Evolutionary conservation across 2,797 vertebrate genomes (phyloP).

Genomic region (Rhinichthys osculus): DNA sequence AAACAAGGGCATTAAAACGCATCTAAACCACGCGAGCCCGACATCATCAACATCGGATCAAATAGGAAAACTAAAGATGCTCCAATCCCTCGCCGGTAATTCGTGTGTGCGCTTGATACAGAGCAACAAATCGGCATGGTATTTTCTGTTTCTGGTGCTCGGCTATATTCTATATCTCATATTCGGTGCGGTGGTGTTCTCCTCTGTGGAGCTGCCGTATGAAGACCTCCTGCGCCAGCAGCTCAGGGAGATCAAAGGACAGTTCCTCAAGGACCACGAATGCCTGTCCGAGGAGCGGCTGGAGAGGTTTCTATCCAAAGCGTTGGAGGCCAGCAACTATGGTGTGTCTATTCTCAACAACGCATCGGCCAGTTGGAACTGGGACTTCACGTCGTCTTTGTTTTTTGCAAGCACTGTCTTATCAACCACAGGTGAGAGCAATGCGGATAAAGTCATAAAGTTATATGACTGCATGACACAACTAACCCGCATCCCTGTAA

Average conservation of each 20-base stretch:
- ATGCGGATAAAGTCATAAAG: not conserved
- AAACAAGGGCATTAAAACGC: slow-evolving; percentile 8
- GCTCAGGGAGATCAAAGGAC: slow-evolving; percentile 84
- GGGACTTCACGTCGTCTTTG: slow-evolving; percentile 97
- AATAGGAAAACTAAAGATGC: slow-evolving; percentile 76
- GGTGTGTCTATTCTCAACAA: slow-evolving; percentile 95
- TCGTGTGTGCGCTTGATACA: slow-evolving; percentile 91
- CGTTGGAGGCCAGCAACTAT: slow-evolving; percentile 93
- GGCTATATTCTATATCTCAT: slow-evolving; percentile 91
- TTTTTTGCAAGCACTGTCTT: slow-evolving; percentile 97
- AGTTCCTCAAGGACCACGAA: slow-evolving; percentile 87
- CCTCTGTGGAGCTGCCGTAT: slow-evolving; percentile 92
- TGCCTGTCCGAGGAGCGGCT: slow-evolving; percentile 90
- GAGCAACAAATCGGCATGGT: slow-evolving; percentile 91
- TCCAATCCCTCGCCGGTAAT: slow-evolving; percentile 88
- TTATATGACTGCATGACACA: not conserved
- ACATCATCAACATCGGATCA: not conserved
- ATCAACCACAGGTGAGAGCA: slow-evolving; percentile 90
- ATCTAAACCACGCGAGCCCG: not conserved
- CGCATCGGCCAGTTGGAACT: slow-evolving; percentile 92
- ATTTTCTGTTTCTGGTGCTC: slow-evolving; percentile 85
- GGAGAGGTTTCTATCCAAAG: slow-evolving; percentile 87
- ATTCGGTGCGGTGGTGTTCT: slow-evolving; percentile 94
- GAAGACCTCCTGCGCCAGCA: slow-evolving; percentile 92
- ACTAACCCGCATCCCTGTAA: not conserved